Base-by-base conservation (phyloP, 2,797 vertebrate genomes). In the Enteromius radiatus region DNA sequence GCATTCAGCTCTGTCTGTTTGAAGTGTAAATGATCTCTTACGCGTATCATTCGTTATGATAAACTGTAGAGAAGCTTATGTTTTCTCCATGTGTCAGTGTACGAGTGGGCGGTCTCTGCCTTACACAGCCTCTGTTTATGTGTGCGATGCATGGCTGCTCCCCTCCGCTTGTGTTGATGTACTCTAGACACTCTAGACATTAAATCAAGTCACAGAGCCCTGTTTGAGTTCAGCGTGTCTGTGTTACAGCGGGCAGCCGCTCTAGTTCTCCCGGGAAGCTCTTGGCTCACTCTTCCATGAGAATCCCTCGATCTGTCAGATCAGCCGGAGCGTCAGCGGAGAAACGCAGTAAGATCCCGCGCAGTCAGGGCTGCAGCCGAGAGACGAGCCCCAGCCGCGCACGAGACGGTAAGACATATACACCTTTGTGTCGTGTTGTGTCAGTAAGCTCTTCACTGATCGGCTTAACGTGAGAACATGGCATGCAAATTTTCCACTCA, bases 341-440 rank as follows among this genome's bases (percentile, higher is more conserved):
- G 84, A 97, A 96, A 80, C 92, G 92, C 74, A 95, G 94, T 86
- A 96, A 96, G 89, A 97, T 97, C 67, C 97, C 97, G 41, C 96
- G 96, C 79, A 99, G 97, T 90, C 98, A 99, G 70, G 98, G 97
- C 69, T 99, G 98, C 93, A 99, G 98, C 90, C 94, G 98, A 12
- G 98, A 99, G 91, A 98, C 96, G 26, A 99, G 98, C 88, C 98
- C 98, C 87, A 96, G 92, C 93, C 93, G 97, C 86, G 93, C 96
- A 17, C 94, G 94, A 87, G 82, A 94, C 86, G 97, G 97, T 97
- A 94, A 96, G 95, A 63, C 26, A 45, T 41, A 41, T 41, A 41
- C 41, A 41, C 41, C 41, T 41, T 41, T 41, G 38, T 10, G 38
- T 41, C 9, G 8, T 41, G 38, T 41, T 41, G 38, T 10, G 38